Base-by-base conservation (phyloP, 2,888 invertebrate species). In the Aelia acuminata region DNA sequence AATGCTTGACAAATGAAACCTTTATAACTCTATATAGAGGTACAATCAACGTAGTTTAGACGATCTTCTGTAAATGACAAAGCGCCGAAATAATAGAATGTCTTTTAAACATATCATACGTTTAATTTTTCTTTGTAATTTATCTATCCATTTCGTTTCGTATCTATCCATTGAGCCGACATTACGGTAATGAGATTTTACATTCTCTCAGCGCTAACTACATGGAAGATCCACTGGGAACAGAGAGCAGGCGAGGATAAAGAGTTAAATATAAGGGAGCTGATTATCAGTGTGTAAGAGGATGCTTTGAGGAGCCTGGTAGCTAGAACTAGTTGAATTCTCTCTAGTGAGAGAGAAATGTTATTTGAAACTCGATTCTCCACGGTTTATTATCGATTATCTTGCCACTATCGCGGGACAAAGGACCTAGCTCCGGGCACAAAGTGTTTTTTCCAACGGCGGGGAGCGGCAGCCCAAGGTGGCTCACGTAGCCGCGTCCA, bases 381-480 rank as follows among this genome's bases (percentile, higher is more conserved):
- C 88, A 89, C 90, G 90, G 90, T 90, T 90, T 90, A 90, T 90
- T 90, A 90, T 90, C 90, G 90, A 90, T 90, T 90, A 90, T 89
- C 89, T 70, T 88, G 90, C 88, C 89, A 89, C 90, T 89, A 89
- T 89, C 89, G 88, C 87, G 89, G 84, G 89, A 89, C 89, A 89
- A 89, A 88, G 87, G 88, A 88, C 89, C 35, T 22, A 39, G 50
- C 85, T 35, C n/a, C 80, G 13, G 80, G 84, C 85, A 39, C 88
- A 86, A 89, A 89, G 89, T 88, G 89, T 89, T 89, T 89, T 89
- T 89, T 89, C 53, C 80, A 39, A 43, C 80, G 43, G 80, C 39
- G 22, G 80, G 43, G 43, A 47, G 22, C n/a, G 80, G 39, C 80
- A 43, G 80, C 80, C n/a, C 80, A 80, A 80, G 80, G 80, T 80